Evolutionary conservation across 2,113 vertebrate species (phyloP), one percentile per base, ranked within the genome.

Genomic region (Pithys albifrons): DNA sequence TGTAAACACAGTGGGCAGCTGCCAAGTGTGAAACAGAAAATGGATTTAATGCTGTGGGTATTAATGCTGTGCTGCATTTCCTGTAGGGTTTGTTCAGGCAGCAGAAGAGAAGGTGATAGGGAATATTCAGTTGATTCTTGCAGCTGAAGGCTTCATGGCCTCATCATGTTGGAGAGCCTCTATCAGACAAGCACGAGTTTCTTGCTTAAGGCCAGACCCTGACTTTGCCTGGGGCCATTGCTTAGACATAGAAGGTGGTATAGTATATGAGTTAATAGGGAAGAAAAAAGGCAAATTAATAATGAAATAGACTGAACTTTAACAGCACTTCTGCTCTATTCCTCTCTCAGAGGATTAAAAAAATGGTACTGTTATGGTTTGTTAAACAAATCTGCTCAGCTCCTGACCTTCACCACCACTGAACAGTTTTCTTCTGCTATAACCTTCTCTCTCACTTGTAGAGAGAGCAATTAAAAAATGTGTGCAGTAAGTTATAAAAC

Each of bases 301-400:
- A 95, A 91, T 94, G 88, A 80, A 94, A 59, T 52, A 90, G 72
- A 28, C 65, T 91, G 88, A 94, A 96, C 92, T 93, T 96, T 88
- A 73, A 77, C 71, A 93, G 51, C 78, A 49, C 35, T 90, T 88
- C 64, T 90, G 59, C n/a, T 93, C 72, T 85, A 62, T 73, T 94
- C 57, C 28, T 90, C 69, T 78, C 85, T 84, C 92, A 88, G 61
- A 90, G 90, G 93, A 94, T 94, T 93, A 75, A 88, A 91, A 91
- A 59, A 58, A 85, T 85, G 75, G 19, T 93, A 77, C 65, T 71
- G 82, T 81, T 72, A 86, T 0, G 10, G 55, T 85, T 95, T 95
- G 46, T 90, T 92, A 85, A 87, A 73, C 72, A 90, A 70, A 92
- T 85, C 70, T 92, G 81, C 91, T 96, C 90, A 84, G 65, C 78